phyloP scores from a whole-genome alignment of 2,797 vertebrate species.

The Poeciliopsis paucimaculata region DNA sequence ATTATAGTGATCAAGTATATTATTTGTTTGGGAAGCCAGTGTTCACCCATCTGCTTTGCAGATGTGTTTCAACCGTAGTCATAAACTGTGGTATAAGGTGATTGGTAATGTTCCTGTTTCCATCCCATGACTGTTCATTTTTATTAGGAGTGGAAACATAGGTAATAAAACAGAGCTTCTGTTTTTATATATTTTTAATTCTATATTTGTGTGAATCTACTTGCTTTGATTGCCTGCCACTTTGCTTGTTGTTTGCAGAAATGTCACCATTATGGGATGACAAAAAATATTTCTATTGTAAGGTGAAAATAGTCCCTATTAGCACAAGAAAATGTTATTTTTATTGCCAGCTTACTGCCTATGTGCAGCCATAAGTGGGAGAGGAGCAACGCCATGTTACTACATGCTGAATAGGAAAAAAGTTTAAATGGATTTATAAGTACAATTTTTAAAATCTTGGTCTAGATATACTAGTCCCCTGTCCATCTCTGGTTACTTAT shows the following conservation, averaged over 20 bases:
- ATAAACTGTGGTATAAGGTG: background rate
- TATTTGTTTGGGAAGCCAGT: too few species aligned
- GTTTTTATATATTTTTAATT: too few species aligned
- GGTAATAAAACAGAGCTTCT: background rate
- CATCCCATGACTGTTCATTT: background rate
- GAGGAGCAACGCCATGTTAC: background rate
- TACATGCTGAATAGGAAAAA: background rate
- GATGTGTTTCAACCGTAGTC: background rate
- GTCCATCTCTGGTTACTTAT: background rate
- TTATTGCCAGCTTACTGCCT: background rate
- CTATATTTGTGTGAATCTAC: too few species aligned
- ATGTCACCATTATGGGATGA: too few species aligned
- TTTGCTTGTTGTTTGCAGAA: too few species aligned
- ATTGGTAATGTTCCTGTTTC: background rate
- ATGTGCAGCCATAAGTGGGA: background rate
- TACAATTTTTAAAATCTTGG: background rate
- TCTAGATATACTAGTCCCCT: background rate
- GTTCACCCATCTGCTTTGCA: too few species aligned
- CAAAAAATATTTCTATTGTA: too few species aligned
- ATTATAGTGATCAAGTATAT: too few species aligned
- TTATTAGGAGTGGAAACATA: background rate
- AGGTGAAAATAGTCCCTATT: too few species aligned
- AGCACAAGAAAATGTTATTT: background rate
- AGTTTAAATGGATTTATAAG: background rate
- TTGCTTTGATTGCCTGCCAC: too few species aligned